Evolutionary conservation across 2,797 vertebrate species (phyloP).

Genomic region (Buphagus erythrorhynchus): DNA sequence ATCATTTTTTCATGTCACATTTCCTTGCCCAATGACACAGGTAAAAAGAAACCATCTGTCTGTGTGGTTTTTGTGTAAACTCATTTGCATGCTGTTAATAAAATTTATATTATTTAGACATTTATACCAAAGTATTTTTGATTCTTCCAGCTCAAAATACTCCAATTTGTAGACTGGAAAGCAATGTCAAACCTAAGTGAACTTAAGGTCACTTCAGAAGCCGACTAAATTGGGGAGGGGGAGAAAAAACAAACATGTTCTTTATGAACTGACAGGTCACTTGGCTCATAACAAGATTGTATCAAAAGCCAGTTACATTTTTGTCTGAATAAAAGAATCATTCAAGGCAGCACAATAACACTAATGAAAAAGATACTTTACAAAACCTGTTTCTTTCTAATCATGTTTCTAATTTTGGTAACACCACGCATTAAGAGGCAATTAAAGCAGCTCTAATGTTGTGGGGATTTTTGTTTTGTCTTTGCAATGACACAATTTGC

Average conservation of each 20-base stretch:
- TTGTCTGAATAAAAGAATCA: background rate
- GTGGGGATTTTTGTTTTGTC: background rate
- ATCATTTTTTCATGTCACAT: background rate
- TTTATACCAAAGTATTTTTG: constrained; percentile 37
- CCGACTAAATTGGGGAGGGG: background rate
- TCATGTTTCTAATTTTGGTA: constrained; percentile 48
- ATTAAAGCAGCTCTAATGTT: constrained; percentile 26
- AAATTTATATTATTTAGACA: constrained; percentile 49
- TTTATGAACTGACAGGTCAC: constrained; percentile 18
- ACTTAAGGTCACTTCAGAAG: constrained; percentile 58
- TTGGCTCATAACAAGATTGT: constrained; percentile 17
- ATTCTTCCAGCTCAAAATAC: background rate
- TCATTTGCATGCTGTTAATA: constrained; percentile 58
- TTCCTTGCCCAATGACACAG: constrained; percentile 22
- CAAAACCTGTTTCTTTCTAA: constrained; percentile 43
- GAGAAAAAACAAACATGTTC: background rate
- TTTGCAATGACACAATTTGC: background rate
- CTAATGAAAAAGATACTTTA: constrained; percentile 17
- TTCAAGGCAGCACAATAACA: constrained; percentile 13
- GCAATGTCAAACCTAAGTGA: background rate
- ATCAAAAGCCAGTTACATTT: background rate
- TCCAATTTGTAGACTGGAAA: background rate
- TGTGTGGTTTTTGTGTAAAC: constrained; percentile 31
- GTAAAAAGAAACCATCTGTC: constrained; percentile 59
- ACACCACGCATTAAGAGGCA: background rate